Conservation (phyloP, 1,140 invertebrate genomes). For the Saccostrea glomerata region DNA sequence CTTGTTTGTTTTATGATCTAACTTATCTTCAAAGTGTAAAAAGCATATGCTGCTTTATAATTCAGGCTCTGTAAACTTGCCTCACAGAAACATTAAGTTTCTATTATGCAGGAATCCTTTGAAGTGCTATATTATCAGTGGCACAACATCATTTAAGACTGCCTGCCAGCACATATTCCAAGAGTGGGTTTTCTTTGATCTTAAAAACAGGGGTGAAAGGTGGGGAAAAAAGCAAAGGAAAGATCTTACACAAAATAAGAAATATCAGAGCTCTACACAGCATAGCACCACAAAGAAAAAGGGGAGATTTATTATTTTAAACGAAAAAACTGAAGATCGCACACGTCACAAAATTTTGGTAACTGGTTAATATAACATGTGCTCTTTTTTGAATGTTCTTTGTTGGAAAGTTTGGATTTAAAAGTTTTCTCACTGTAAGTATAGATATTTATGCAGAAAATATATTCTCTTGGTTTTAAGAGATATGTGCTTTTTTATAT, state of each 20-base stretch:
- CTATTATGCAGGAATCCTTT: slow-evolving; percentile 53
- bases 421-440: slow-evolving; percentile 25
- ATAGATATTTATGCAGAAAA: background rate
- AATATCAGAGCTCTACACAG: slow-evolving; percentile 34
- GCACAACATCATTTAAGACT: slow-evolving; percentile 45
- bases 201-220: slow-evolving; percentile 61
- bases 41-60: slow-evolving; percentile 38
- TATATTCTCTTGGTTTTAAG: background rate
- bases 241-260: slow-evolving; percentile 47
- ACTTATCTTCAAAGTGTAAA: slow-evolving; percentile 43
- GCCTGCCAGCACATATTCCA: slow-evolving; percentile 56
- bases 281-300: slow-evolving; percentile 18
- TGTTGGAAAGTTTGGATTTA: slow-evolving; percentile 19
- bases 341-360: slow-evolving; percentile 36
- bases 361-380: slow-evolving; percentile 24
- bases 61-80: slow-evolving; percentile 25
- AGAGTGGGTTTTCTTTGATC: slow-evolving; percentile 57
- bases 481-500: background rate
- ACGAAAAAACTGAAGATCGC: slow-evolving; percentile 35
- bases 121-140: slow-evolving; percentile 62
- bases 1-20: slow-evolving; percentile 30
- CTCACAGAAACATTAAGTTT: slow-evolving; percentile 38
- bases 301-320: slow-evolving; percentile 26
- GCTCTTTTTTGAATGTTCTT: slow-evolving; percentile 23
- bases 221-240: slow-evolving; percentile 51